Evolutionary conservation across 1,140 invertebrate species (phyloP), one percentile per base, ranked within the genome.

Genomic region (Trypoxylus dichotomus): DNA sequence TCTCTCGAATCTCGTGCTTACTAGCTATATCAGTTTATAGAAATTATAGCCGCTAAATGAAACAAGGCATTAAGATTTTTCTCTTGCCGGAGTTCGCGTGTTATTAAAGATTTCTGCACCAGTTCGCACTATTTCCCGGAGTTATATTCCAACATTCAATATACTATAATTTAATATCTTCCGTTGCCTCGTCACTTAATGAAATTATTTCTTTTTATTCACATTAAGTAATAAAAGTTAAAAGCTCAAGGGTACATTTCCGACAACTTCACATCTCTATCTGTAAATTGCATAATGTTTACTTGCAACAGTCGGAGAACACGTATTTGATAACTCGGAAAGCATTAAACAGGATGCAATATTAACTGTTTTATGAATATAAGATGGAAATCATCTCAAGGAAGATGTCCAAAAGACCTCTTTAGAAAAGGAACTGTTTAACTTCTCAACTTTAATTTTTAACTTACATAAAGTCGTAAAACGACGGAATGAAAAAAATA

Each of bases 11-110:
- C 13, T 71, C 60, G 73, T 79, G 76, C 68, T 75, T 79, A 79
- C 76, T 80, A 79, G 78, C 60, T 63, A 78, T 79, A 78, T 75
- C 77, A 76, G 75, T 78, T 75, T 78, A 68, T 58, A 77, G n/a
- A 80, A 63, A 76, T 71, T 60, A 73, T 63, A 27, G 41, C 77
- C 63, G 42, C 76, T 79, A 79, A n/a, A 81, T 79, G 78, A 60
- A 32, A 74, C 58, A 68, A 68, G 75, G 77, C 77, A 81, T 81
- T 79, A 79, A 63, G 74, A 32, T 75, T 76, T 77, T 74, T 32
- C 78, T 32, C 37, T 78, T 75, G 32, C 68, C 75, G 47, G 13
- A 21, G 60, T 19, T 63, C 5, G 60, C 60, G 60, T 63, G 60
- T 63, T 63, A 63, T 47, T 13, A 47, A 3, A 19, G 58, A 75